Evolutionary conservation across 2,113 vertebrate species (phyloP).

Genomic region (Heterochromis multidens): DNA sequence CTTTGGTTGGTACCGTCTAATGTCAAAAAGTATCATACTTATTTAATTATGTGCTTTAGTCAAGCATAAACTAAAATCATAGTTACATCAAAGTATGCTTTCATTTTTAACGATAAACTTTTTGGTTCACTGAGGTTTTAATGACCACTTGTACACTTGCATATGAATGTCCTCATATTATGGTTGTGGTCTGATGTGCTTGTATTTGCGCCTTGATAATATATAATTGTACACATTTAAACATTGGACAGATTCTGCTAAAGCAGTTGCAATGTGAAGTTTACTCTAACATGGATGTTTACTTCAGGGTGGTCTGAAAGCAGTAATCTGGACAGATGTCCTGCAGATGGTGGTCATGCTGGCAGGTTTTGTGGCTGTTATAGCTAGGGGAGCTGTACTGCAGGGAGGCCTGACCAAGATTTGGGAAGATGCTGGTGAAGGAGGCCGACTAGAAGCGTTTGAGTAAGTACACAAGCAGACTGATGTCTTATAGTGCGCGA

Average conservation of each 20-base stretch:
- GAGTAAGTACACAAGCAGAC: constrained; percentile 59
- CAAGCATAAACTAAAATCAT: not conserved
- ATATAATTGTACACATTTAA: not conserved
- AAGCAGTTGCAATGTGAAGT: not conserved
- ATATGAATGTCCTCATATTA: not conserved
- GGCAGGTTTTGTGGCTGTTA: constrained; percentile 77
- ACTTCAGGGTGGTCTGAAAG: constrained; percentile 79
- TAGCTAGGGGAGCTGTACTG: constrained; percentile 70
- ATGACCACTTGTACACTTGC: not conserved
- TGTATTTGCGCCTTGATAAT: not conserved
- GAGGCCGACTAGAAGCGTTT: constrained; percentile 71
- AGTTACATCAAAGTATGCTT: not conserved
- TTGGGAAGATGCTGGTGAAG: constrained; percentile 70
- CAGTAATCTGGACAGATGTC: constrained; percentile 83
- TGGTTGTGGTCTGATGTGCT: too few species aligned
- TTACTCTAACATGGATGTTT: not conserved
- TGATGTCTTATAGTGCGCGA: not conserved
- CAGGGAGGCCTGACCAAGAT: constrained; percentile 71
- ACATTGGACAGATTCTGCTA: not conserved
- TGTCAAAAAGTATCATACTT: not conserved
- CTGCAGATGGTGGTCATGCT: constrained; percentile 82
- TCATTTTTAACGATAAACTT: not conserved
- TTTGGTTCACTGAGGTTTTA: not conserved
- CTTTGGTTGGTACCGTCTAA: constrained; percentile 70
- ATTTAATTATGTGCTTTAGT: not conserved